Conservation (phyloP, 2,113 vertebrate genomes). For the Python bivittatus region DNA sequence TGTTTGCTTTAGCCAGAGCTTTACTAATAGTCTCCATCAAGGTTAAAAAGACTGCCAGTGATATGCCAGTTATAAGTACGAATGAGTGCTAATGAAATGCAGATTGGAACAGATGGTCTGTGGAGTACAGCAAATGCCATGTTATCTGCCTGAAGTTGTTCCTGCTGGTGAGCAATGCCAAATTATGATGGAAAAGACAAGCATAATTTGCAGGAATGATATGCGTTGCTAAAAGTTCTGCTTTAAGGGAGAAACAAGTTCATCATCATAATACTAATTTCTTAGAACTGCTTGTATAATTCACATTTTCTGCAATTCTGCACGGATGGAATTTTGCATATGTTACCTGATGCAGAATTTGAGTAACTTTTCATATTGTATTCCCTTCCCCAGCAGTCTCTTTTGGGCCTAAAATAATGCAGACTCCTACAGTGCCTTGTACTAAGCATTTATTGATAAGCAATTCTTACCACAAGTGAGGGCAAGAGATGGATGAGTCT, state of each 20-base stretch:
- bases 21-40: slow-evolving; percentile 3
- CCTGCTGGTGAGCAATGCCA: slow-evolving; percentile 17
- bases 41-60: slow-evolving; percentile 27
- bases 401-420: not conserved
- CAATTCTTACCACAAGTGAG: not conserved
- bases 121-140: slow-evolving; percentile 25
- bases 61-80: slow-evolving; percentile 29
- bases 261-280: not conserved
- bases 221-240: slow-evolving; percentile 12
- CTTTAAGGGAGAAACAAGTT: slow-evolving; percentile 1
- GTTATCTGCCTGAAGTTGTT: slow-evolving; percentile 10
- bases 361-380: not conserved
- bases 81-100: slow-evolving; percentile 20
- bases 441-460: not conserved
- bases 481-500: not conserved
- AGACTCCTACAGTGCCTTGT: too few relatives aligned
- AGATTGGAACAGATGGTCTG: slow-evolving; percentile 46
- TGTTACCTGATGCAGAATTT: not conserved
- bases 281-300: not conserved
- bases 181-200: slow-evolving; percentile 30
- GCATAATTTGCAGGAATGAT: slow-evolving; percentile 29
- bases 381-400: not conserved
- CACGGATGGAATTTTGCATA: not conserved
- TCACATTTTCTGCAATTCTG: not conserved
- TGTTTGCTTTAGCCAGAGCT: slow-evolving; percentile 17